A percentile compares a stretch with the other conserved stretches of the same genome.
phyloP scores from a whole-genome alignment of 2,113 vertebrate genomes.

The Leiothrix lutea region DNA sequence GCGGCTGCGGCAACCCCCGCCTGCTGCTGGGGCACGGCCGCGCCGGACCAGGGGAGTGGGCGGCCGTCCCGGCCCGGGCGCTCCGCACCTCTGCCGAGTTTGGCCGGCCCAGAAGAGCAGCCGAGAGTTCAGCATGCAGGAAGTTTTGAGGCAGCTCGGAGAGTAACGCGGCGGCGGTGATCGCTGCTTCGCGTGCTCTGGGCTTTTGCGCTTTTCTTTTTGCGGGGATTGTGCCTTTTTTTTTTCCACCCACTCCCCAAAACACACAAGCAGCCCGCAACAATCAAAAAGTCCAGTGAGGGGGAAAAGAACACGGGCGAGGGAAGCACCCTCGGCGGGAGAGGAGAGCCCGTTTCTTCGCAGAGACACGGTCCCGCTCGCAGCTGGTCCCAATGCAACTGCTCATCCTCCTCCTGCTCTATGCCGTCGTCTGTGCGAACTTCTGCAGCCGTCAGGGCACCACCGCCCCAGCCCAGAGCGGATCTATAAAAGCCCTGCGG shows the following conservation, averaged over 20 bases:
- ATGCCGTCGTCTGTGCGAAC: slow-evolving; percentile 66
- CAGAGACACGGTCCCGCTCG: not conserved
- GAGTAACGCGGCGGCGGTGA: not conserved
- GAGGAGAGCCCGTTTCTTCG: not conserved
- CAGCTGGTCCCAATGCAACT: slow-evolving; percentile 75
- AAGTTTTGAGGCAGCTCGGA: slow-evolving; percentile 42
- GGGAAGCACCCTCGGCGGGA: not conserved
- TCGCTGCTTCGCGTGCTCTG: not conserved
- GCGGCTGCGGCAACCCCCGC: no score
- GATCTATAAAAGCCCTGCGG: slow-evolving; percentile 75
- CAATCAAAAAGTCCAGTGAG: not conserved
- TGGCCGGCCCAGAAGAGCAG: not conserved
- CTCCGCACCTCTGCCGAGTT: not conserved
- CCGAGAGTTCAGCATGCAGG: slow-evolving; percentile 48
- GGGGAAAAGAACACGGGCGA: not conserved
- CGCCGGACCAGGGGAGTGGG: no score
- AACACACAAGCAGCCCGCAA: not conserved
- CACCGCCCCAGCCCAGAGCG: slow-evolving; percentile 70
- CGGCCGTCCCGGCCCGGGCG: not conserved
- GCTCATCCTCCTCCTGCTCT: slow-evolving; percentile 66
- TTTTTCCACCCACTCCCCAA: not conserved
- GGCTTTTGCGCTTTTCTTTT: not conserved
- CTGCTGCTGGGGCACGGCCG: no score
- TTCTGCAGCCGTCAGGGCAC: slow-evolving; percentile 71
- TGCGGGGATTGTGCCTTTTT: not conserved